Percentiles rank a stretch among this genome's conserved stretches.
Evolutionary conservation across 2,797 vertebrate species (phyloP).

Genomic region (Synanceia verrucosa): DNA sequence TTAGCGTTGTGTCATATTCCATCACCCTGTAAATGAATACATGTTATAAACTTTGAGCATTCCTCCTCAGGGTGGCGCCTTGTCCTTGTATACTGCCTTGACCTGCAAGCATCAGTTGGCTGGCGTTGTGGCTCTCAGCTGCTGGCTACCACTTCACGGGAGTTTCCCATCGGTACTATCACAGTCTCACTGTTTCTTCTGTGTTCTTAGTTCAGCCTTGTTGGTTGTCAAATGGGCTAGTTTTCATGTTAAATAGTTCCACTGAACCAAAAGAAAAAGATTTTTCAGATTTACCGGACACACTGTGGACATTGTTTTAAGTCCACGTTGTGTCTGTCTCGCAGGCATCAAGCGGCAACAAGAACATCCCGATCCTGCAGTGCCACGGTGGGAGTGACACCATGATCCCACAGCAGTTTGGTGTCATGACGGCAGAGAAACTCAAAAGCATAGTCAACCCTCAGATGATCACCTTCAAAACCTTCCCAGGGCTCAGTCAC

Average conservation of each 20-base stretch:
- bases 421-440: constrained; percentile 91
- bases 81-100: constrained; percentile 96
- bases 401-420: constrained; percentile 92
- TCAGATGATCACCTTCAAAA: constrained; percentile 89
- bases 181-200: background rate
- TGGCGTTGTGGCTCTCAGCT: constrained; percentile 95
- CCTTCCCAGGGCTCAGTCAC: constrained; percentile 90
- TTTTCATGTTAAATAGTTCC: background rate
- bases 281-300: background rate
- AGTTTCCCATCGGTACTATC: constrained; percentile 90
- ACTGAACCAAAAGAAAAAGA: background rate
- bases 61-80: constrained; percentile 90
- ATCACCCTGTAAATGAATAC: background rate
- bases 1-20: background rate
- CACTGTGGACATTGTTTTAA: background rate
- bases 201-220: background rate
- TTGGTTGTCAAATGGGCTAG: background rate
- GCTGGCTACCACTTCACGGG: constrained; percentile 96
- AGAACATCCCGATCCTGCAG: constrained; percentile 93
- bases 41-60: background rate
- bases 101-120: constrained; percentile 94
- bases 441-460: constrained; percentile 90
- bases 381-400: constrained; percentile 93
- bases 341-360: constrained; percentile 82
- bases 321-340: background rate